These are phyloP conservation scores for Corythucha ciliata DNA, from an alignment of 2,888 invertebrate genomes.

Conservation along the genomic window DNA sequence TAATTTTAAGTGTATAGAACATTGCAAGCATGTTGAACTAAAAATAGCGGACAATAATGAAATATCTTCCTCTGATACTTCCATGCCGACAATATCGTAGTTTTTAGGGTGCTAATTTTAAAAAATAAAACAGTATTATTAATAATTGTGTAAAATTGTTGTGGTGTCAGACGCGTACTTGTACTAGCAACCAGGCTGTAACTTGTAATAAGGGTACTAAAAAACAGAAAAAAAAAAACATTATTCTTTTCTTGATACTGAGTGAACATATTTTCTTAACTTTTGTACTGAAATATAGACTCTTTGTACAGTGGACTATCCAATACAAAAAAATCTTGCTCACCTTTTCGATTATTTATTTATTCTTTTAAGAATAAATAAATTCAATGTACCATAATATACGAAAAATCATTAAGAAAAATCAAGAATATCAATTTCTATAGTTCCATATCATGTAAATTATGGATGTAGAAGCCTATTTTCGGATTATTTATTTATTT, in stretches of 20 bases:
- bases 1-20: slow-evolving; percentile 18
- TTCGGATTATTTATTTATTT: neutral
- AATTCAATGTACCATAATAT: neutral
- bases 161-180: neutral
- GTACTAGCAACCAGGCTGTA: slow-evolving; percentile 24
- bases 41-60: slow-evolving; percentile 19
- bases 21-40: neutral
- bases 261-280: slow-evolving; percentile 31
- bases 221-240: slow-evolving; percentile 16
- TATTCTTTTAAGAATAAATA: neutral
- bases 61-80: neutral
- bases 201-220: slow-evolving; percentile 29
- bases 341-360: slow-evolving; percentile 5
- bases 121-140: neutral
- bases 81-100: slow-evolving; percentile 20
- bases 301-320: slow-evolving; percentile 15
- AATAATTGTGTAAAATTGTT: neutral
- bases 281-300: slow-evolving; percentile 29
- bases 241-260: slow-evolving; percentile 27
- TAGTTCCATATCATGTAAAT: neutral
- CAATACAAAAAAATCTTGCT: slow-evolving; percentile 21
- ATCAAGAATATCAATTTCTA: slow-evolving; percentile 4
- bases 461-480: neutral
- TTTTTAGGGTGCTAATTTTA: neutral
- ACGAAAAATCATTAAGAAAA: neutral